Base-by-base conservation (phyloP, 2,888 invertebrate species). In the Pasiphila rectangulata region DNA sequence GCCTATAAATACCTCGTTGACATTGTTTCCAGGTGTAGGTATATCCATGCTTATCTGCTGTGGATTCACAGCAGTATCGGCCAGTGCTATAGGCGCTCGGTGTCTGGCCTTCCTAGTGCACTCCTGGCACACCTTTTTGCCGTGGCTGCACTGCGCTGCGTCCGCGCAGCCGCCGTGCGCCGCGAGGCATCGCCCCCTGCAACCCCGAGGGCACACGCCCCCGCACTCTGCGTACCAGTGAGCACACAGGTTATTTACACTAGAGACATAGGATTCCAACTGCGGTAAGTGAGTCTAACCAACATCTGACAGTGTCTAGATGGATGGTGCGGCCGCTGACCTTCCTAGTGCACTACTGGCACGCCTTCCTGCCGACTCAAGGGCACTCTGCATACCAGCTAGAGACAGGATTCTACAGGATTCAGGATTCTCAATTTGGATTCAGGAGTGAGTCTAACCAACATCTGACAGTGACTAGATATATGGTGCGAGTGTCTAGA, bases 121-220 rank as follows among this genome's bases (percentile, higher is more conserved):
- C 54, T 86, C 86, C 0, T 53, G 72, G 29, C 88, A 87, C 49
- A 58, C 75, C 20, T 84, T 87, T 64, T 70, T 89, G 46, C 89
- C 89, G 37, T 89, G 89, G 89, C 64, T 87, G 46, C 86, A 88
- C 55, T 88, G 87, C 53, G 87, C 85, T 0, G 81, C 86, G 0
- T 60, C 65, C 0, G 83, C 81, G 0, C 6, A 25, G 2, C 83
- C 83, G 0, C 74, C 87, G 0, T 87, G 87, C 54, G 80, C 86
- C 0, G 85, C 85, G 2, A 55, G 87, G 1, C 87, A 88, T 41
- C 71, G 86, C 1, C 79, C 83, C 0, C 49, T 84, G 16, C 67
- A 79, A 0, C 38, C 48, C 0, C 76, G 66, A 0, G 80, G 78
- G 7, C 80, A 85, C 40, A 83, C 83, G 0, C 87, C 87, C 0